Evolutionary conservation across 2,888 invertebrate species (phyloP), one percentile per base, ranked within the genome.

Genomic region (Physocephala rufipes): DNA sequence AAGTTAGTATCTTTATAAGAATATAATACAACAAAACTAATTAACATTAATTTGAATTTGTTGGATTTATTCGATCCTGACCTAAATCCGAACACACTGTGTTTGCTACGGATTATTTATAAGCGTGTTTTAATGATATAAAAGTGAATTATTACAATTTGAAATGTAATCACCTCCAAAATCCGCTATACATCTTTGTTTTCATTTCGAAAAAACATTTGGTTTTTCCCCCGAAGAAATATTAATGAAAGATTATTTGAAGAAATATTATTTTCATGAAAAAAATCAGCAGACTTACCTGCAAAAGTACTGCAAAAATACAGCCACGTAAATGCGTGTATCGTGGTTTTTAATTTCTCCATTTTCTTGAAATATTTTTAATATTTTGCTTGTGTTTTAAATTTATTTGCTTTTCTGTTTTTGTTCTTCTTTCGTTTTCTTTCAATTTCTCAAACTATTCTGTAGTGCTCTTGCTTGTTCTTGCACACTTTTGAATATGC

Each of bases 281-380:
- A 36, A 36, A 9, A 36, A 36, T n/a, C n/a, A 9, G 9, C 36
- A 36, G 47, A 74, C 74, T 74, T 61, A 74, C 74, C 74, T 74
- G 73, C 72, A 71, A 73, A 70, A 49, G 68, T 36, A 71, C 72
- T 67, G 74, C 73, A 74, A 26, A 74, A 68, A 72, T 72, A 74
- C 63, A 74, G 45, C 65, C 72, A 63, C 67, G 70, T 73, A 61
- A 73, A 73, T 59, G 74, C 73, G 49, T 73, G 70, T 59, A 72
- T 71, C 63, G 28, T 64, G 45, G 66, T 24, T 45, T 58, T 71
- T 71, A 45, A 49, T 67, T 55, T 73, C 47, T 43, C 21, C 63
- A 59, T 69, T 67, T 67, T 69, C 19, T 68, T 51, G 58, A 28
- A 5, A 24, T 15, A 2, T 58, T 58, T 53, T 53, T 43, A 15